Conservation (phyloP, 2,113 vertebrate species). For the Mus pahari region DNA sequence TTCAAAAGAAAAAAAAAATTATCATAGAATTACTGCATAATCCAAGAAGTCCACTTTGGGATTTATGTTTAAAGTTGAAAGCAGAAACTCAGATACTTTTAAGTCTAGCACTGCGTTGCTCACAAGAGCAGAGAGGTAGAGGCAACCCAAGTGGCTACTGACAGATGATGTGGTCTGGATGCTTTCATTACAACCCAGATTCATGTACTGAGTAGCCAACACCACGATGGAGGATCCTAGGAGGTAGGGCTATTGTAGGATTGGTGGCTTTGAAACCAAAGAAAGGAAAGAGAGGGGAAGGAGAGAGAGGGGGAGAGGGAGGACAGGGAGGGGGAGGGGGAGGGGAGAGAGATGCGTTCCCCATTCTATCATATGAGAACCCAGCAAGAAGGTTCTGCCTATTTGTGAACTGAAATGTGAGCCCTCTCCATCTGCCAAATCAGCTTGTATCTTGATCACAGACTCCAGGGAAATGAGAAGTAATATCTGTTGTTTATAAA, state of each 20-base stretch:
- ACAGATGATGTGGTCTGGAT: neutral
- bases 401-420: neutral
- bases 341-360: neutral
- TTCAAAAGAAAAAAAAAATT: neutral
- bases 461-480: neutral
- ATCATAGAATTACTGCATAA: neutral
- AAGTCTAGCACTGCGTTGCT: neutral
- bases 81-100: neutral
- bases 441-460: neutral
- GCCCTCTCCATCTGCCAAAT: neutral
- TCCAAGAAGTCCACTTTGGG: neutral
- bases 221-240: neutral
- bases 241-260: neutral
- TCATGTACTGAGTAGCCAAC: neutral
- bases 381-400: neutral
- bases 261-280: neutral
- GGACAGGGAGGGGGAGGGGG: neutral
- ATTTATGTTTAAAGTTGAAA: neutral
- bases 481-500: neutral
- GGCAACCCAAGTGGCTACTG: neutral
- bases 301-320: neutral
- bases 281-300: no score
- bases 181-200: neutral
- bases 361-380: neutral
- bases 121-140: neutral